Evolutionary conservation across 1,140 invertebrate species (phyloP), one percentile per base, ranked within the genome.

Genomic region (Zophobas morio): DNA sequence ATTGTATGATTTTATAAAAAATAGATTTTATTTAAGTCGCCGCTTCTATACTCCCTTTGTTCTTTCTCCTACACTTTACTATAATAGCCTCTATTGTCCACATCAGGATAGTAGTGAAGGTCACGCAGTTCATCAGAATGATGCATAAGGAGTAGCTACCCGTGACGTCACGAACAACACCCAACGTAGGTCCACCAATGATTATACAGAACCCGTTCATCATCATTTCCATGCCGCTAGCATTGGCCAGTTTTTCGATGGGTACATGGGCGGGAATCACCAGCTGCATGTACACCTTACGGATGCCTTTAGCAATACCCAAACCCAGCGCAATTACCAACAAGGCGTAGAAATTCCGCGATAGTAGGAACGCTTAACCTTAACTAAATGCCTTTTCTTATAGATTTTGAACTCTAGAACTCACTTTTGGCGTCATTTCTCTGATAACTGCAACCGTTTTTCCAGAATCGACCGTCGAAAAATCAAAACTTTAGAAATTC

Each of bases 251-350:
- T 60, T 90, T 88, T 60, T 90, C 88, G 6, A 92, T 81, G 1
- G 91, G 91, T 42, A 93, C 91, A 81, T 92, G 90, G 1, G 88
- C 88, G 8, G 92, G 91, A 63, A 93, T 91, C 1, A 92, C 90
- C 6, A 93, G 82, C 0, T 90, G 88, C 89, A 91, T 90, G 79
- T 91, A 93, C 0, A 93, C 91, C 37, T 91, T 92, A 75, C 91
- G 86, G 2, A 93, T 81, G 0, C 89, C 92, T 86, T 93, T 93
- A 39, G 89, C 90, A 46, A 90, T 86, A 0, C 92, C 92, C 40
- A 93, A 88, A 77, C 89, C 88, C 0, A 89, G 86, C 2, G 90
- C 89, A 32, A 91, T 79, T 1, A 51, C 66, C 0, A 84, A 33
- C 5, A 84, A 60, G 2, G 78, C 51, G 6, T 78, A 36, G 72